A percentile compares a stretch with the other conserved stretches of the same genome.
These are phyloP conservation scores for Steromphala cineraria DNA, from an alignment of 2,888 invertebrate genomes.

Conservation along the genomic window DNA sequence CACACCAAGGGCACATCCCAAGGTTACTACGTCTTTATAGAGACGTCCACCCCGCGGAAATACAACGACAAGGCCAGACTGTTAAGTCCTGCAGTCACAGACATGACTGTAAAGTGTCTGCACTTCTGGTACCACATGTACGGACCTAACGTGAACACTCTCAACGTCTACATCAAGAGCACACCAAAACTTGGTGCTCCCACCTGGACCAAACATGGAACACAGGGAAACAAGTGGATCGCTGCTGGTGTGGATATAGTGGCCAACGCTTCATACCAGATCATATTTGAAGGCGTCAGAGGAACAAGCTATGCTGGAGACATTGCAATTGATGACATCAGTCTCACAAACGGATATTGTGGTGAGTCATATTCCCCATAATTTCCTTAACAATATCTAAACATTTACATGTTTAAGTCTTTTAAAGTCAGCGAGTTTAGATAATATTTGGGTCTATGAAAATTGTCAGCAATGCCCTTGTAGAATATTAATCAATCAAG, in stretches of 20 bases:
- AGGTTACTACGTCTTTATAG: conserved; percentile 64
- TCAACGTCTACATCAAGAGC: conserved; percentile 58
- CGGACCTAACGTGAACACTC: conserved; percentile 60
- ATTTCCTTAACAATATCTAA: no score
- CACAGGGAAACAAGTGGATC: conserved; percentile 62
- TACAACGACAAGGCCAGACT: conserved; percentile 52
- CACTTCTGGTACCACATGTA: conserved; percentile 73
- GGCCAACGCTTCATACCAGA: conserved; percentile 47
- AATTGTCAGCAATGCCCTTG: no score
- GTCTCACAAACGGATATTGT: conserved; percentile 51
- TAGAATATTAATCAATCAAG: no score
- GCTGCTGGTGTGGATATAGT: conserved; percentile 51
- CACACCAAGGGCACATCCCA: conserved; percentile 56
- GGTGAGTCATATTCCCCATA: no score
- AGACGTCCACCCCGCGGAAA: conserved; percentile 53
- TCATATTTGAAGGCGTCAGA: conserved; percentile 66
- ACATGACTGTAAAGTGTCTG: conserved; percentile 47
- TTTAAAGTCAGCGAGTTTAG: no score
- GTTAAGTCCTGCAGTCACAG: conserved; percentile 41
- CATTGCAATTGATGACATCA: conserved; percentile 68
- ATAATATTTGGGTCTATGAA: no score
- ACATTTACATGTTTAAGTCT: no score
- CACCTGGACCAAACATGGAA: conserved; percentile 61
- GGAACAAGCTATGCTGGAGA: conserved; percentile 59
- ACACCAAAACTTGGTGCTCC: conserved; percentile 42